A percentile compares a stretch with the other conserved stretches of the same genome.
These are phyloP conservation scores for Xenops minutus DNA, from an alignment of 2,797 vertebrate genomes.

Conservation along the genomic window DNA sequence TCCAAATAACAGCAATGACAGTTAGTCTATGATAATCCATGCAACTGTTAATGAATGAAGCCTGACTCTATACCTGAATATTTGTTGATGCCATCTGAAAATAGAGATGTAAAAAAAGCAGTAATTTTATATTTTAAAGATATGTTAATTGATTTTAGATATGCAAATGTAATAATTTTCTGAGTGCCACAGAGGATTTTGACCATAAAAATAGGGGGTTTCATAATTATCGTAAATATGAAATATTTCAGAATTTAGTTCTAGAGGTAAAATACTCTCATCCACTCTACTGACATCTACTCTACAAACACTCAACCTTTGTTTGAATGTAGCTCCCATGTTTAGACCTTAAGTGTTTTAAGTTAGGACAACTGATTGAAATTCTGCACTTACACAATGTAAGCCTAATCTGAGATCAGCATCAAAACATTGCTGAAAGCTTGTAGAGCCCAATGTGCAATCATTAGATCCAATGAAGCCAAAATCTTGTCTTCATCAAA, in stretches of 20 bases:
- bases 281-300: neutral
- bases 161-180: constrained; percentile 52
- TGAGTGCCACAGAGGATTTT: constrained; percentile 8
- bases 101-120: constrained; percentile 44
- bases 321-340: neutral
- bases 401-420: neutral
- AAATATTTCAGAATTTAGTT: neutral
- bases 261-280: neutral
- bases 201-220: neutral
- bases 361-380: neutral
- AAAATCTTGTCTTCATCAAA: neutral
- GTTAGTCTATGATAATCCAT: constrained; percentile 58
- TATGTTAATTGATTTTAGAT: constrained; percentile 44
- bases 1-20: constrained; percentile 65
- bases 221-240: neutral
- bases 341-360: neutral
- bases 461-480: neutral
- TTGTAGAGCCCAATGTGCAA: neutral
- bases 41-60: constrained; percentile 61
- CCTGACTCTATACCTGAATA: constrained; percentile 52
- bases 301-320: neutral
- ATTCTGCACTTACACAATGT: neutral
- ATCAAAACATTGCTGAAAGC: neutral
- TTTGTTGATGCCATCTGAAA: constrained; percentile 60
- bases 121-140: constrained; percentile 12